A percentile compares a stretch with the other conserved stretches of the same genome.
Evolutionary conservation across 2,797 vertebrate genomes (phyloP).

Genomic region (Antennarius maculatus): DNA sequence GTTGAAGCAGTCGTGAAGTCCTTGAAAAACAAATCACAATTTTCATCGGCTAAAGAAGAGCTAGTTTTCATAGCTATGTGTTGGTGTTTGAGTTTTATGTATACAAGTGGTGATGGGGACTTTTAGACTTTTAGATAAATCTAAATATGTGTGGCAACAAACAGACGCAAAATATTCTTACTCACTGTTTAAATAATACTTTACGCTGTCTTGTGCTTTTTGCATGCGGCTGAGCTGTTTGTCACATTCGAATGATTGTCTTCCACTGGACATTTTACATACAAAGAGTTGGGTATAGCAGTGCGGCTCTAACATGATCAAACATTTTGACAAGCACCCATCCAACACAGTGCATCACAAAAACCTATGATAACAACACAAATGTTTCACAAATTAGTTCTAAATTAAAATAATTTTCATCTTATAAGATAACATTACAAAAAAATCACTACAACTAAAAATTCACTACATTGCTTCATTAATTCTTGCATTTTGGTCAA

Average conservation of each 20-base stretch:
- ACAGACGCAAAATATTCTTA: slow-evolving; percentile 14
- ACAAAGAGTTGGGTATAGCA: slow-evolving; percentile 2
- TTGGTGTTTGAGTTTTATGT: slow-evolving; percentile 4
- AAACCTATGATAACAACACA: neutral
- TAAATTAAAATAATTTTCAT: neutral
- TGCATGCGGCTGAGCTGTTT: slow-evolving; percentile 40
- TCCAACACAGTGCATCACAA: neutral
- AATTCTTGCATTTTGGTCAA: neutral
- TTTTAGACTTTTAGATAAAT: slow-evolving; percentile 6
- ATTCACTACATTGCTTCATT: neutral
- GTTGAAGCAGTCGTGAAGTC: slow-evolving; percentile 87
- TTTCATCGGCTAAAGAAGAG: slow-evolving; percentile 19
- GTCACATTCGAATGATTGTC: slow-evolving; percentile 46
- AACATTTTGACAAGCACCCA: neutral
- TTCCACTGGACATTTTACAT: slow-evolving; percentile 19
- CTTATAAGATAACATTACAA: neutral
- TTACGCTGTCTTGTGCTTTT: slow-evolving; percentile 23
- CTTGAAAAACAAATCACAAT: slow-evolving; percentile 69
- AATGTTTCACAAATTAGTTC: slow-evolving; percentile 6
- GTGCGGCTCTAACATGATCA: slow-evolving; percentile 6
- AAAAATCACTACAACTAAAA: neutral
- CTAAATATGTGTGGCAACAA: slow-evolving; percentile 57
- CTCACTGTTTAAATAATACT: slow-evolving; percentile 36
- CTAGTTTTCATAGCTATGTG: neutral
- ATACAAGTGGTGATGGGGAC: neutral